These are phyloP conservation scores for Capreolus pygargus DNA, from an alignment of 2,113 vertebrate species.

Conservation along the genomic window DNA sequence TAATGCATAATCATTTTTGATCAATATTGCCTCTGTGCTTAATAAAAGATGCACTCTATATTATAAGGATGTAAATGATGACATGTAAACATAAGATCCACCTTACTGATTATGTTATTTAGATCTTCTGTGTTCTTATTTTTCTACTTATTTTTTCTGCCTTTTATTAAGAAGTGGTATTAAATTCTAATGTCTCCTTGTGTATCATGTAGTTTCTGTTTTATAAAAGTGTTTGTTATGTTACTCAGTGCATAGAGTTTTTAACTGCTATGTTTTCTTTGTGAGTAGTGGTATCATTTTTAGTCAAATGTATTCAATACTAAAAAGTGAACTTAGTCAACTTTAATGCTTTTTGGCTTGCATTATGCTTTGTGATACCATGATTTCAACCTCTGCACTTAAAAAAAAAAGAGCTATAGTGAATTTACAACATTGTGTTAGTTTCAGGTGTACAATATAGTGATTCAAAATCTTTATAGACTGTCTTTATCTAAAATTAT, in stretches of 20 bases:
- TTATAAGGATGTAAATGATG: background rate
- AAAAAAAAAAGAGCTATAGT: background rate
- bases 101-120: background rate
- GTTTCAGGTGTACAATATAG: background rate
- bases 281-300: background rate
- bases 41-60: background rate
- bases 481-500: background rate
- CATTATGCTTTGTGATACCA: background rate
- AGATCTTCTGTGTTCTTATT: background rate
- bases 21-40: background rate
- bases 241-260: background rate
- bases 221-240: background rate
- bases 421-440: background rate
- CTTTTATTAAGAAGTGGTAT: background rate
- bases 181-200: background rate
- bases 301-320: background rate
- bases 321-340: background rate
- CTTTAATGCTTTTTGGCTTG: background rate
- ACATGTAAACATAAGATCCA: background rate
- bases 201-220: background rate
- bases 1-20: background rate
- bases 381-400: background rate
- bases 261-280: background rate
- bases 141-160: background rate
- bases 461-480: background rate